phyloP scores from a whole-genome alignment of 2,113 vertebrate species.

The Penelope pileata region DNA sequence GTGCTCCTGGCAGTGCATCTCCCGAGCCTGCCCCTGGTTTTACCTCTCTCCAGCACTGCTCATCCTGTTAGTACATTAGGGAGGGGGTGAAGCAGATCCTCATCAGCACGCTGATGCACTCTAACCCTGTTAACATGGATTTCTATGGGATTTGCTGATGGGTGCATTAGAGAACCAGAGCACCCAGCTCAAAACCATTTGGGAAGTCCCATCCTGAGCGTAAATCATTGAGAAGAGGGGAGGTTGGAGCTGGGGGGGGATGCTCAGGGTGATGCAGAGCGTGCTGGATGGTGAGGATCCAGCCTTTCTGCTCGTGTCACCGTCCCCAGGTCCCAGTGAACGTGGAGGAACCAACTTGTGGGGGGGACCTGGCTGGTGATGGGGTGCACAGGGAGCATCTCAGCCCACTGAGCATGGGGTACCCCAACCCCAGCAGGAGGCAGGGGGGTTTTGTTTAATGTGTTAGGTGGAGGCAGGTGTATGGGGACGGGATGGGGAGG shows the following conservation, averaged over 20 bases:
- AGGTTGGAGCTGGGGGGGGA: not conserved
- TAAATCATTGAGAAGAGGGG: not conserved
- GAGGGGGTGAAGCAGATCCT: not conserved
- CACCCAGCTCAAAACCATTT: not conserved
- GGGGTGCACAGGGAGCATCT: not conserved
- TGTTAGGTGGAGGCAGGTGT: constrained; percentile 36
- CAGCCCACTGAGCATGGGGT: not conserved
- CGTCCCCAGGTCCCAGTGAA: not conserved
- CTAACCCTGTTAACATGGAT: not conserved
- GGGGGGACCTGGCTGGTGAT: not conserved
- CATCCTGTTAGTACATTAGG: constrained; percentile 29
- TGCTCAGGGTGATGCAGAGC: not conserved
- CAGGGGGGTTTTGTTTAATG: constrained; percentile 1
- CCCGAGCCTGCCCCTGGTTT: not conserved
- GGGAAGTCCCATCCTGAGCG: not conserved
- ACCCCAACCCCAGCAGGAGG: not conserved
- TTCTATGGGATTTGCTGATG: not conserved
- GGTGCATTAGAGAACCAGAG: not conserved
- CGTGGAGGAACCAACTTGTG: not conserved
- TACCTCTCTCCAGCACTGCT: not conserved
- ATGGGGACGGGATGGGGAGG: not conserved
- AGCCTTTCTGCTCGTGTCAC: not conserved
- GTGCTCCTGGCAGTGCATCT: rapidly evolving
- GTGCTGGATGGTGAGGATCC: not conserved
- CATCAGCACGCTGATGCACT: not conserved